A percentile compares a stretch with the other conserved stretches of the same genome.
Evolutionary conservation across 1,140 invertebrate species (phyloP).

Genomic region (Zaprionus camerounensis): DNA sequence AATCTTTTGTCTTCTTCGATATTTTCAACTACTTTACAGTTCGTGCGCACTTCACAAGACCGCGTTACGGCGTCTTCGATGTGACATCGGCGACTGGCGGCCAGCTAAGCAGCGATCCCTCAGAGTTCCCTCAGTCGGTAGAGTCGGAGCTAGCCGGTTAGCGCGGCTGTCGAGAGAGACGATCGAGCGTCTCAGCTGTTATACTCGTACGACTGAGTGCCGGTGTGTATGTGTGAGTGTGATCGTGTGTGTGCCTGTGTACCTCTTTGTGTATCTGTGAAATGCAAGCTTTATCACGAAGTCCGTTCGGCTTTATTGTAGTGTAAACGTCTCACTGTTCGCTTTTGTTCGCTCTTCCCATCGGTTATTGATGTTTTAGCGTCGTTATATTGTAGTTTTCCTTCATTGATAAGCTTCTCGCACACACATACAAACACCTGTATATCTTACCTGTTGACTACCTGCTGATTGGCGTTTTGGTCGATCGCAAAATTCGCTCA

Average conservation of each 20-base stretch:
- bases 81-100: slow-evolving; percentile 75
- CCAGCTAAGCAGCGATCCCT: slow-evolving; percentile 64
- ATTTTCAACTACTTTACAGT: slow-evolving; percentile 10
- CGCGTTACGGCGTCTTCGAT: slow-evolving; percentile 73
- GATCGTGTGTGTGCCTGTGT: slow-evolving; percentile 35
- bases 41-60: slow-evolving; percentile 49
- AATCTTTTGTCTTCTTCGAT: slow-evolving; percentile 4
- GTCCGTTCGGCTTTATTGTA: slow-evolving; percentile 43
- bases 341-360: slow-evolving; percentile 43
- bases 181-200: slow-evolving; percentile 67
- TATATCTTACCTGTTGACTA: slow-evolving; percentile 27
- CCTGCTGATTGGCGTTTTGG: slow-evolving; percentile 53
- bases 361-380: slow-evolving; percentile 69
- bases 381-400: slow-evolving; percentile 74
- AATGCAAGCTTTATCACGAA: slow-evolving; percentile 70
- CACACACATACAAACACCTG: slow-evolving; percentile 17
- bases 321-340: background rate
- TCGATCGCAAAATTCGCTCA: slow-evolving; percentile 39
- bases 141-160: slow-evolving; percentile 47
- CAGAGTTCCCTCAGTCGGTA: slow-evolving; percentile 48
- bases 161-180: slow-evolving; percentile 20
- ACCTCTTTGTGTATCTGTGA: slow-evolving; percentile 39
- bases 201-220: slow-evolving; percentile 11
- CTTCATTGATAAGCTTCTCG: slow-evolving; percentile 66
- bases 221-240: slow-evolving; percentile 33